Base-by-base conservation (phyloP, 2,888 invertebrate genomes). In the Chironomus riparius region DNA sequence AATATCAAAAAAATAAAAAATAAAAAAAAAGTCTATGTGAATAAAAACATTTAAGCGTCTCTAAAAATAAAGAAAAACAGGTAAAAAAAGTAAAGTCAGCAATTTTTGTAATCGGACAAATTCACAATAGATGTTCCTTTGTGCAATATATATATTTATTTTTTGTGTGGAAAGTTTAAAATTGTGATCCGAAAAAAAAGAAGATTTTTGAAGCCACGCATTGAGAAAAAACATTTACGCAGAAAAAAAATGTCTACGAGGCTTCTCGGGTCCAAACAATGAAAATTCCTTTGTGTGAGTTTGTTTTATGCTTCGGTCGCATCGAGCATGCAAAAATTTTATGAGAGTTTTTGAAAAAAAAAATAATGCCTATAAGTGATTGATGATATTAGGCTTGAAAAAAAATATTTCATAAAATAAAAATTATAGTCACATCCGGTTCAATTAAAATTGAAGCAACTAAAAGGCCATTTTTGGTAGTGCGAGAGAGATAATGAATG, bases 251-350 rank as follows among this genome's bases (percentile, higher is more conserved):
- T n/a, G 15, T n/a, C 13, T n/a, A 50, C n/a, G 18, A 56, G 56
- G n/a, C 21, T 18, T 65, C 21, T 21, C 13, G 22, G 65, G 65
- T 22, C 24, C 21, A 22, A 65, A 65, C 65, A 65, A 65, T 65
- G 65, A 56, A 65, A 65, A 24, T 65, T 65, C 65, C 65, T 65
- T 65, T 65, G 65, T 65, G 65, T 65, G 65, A 65, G 65, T 65
- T 13, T 12, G 21, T 65, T 15, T 65, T 56, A 56, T 65, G 65
- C 65, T 62, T 62, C 50, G 15, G 13, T n/a, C 15, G 50, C 50
- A 38, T 50, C n/a, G 13, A 56, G 56, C 15, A 56, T 56, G 56
- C 18, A 18, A 50, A 50, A 50, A 50, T 50, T n/a, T 15, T 12
- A 21, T 65, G 21, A 65, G 12, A 13, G 12, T 21, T 22, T 62